Conservation (phyloP, 2,888 invertebrate species). For the Magallana nippona region DNA sequence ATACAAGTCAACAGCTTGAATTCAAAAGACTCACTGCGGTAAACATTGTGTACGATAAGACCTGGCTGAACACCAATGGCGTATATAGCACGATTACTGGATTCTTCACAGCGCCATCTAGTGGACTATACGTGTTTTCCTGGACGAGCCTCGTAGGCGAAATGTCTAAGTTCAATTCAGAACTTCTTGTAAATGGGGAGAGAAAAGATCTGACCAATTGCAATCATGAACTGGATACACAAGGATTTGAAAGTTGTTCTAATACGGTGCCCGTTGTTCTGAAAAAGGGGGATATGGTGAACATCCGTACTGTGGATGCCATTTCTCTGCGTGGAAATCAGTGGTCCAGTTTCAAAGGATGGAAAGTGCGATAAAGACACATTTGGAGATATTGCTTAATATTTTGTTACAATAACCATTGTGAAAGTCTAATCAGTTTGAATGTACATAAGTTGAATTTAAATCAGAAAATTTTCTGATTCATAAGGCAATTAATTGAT, state of each 20-base stretch:
- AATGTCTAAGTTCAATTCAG: neutral
- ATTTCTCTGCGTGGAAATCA: neutral
- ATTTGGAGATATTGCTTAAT: no score
- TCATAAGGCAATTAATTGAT: no score
- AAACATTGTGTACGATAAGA: neutral
- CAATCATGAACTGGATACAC: no score
- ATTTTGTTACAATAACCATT: no score
- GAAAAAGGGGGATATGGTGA: neutral
- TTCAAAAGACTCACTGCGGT: neutral
- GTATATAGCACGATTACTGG: neutral
- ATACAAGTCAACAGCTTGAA: neutral
- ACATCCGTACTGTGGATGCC: neutral
- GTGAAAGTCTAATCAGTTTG: no score
- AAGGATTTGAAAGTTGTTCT: neutral
- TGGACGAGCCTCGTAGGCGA: neutral
- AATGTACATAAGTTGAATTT: no score
- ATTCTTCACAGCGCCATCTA: constrained; percentile 1
- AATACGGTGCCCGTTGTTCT: neutral
- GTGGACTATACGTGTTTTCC: neutral
- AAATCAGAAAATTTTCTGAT: no score
- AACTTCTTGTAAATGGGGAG: neutral
- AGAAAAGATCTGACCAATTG: neutral
- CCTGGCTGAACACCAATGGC: neutral
- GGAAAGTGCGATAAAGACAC: neutral
- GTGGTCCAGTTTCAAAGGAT: constrained; percentile 1